Evolutionary conservation across 1,140 invertebrate genomes (phyloP).

Genomic region (Ceratina australensis): DNA sequence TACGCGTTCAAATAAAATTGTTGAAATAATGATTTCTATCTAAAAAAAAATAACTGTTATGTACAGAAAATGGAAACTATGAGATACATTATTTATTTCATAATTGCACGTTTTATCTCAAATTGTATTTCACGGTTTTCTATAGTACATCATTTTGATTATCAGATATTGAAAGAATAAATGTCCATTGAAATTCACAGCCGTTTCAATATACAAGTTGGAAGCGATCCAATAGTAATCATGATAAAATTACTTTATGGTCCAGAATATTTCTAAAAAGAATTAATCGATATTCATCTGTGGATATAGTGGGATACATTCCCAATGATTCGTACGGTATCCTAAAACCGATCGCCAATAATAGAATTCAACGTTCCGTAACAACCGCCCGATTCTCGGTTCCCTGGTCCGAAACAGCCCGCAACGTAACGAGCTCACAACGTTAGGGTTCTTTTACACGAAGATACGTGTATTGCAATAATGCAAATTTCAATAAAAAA

Average conservation of each 20-base stretch:
- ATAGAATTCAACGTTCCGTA: not conserved
- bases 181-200: too few species aligned
- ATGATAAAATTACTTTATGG: too few species aligned
- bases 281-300: not conserved
- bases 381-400: not conserved
- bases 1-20: not conserved
- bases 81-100: not conserved
- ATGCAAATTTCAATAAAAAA: too few species aligned
- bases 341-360: not conserved
- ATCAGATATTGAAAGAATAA: not conserved
- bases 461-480: too few species aligned
- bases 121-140: not conserved
- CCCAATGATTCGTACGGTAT: not conserved
- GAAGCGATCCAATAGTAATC: too few species aligned
- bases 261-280: too few species aligned
- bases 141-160: not conserved
- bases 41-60: not conserved
- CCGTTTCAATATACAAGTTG: too few species aligned
- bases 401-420: constrained; percentile 1
- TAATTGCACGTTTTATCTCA: not conserved
- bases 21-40: not conserved
- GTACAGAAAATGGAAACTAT: not conserved
- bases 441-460: too few species aligned
- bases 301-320: not conserved
- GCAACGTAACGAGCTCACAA: constrained; percentile 13